Conservation (phyloP, 2,113 vertebrate species). For the Macaca fascicularis region DNA sequence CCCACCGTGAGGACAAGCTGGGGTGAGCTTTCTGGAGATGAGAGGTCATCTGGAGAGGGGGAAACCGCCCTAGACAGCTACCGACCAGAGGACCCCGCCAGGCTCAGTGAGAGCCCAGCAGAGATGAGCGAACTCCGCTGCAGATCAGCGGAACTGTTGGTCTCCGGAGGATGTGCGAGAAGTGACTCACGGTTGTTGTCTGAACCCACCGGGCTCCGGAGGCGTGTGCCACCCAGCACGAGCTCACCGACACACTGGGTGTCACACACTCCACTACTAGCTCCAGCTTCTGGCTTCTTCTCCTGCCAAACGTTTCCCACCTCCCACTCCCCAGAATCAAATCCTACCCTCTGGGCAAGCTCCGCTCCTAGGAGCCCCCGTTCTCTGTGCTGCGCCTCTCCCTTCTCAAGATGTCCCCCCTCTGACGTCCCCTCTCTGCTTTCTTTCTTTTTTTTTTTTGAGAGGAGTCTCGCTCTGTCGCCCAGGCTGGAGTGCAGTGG, state of each 20-base stretch:
- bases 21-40: background rate
- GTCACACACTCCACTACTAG: rapidly evolving
- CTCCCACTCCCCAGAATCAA: background rate
- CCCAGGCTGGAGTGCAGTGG: too few species aligned
- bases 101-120: background rate
- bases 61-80: rapidly evolving
- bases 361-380: rapidly evolving
- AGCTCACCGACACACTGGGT: too few species aligned
- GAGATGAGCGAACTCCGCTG: rapidly evolving
- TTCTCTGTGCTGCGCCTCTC: background rate
- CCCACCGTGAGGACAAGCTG: rapidly evolving
- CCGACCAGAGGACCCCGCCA: rapidly evolving
- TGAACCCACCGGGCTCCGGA: rapidly evolving
- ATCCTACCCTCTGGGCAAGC: too few species aligned
- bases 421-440: background rate
- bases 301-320: background rate
- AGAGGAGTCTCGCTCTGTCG: too few species aligned
- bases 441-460: too few species aligned
- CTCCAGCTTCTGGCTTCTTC: background rate
- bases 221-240: background rate
- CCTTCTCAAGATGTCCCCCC: background rate
- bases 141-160: rapidly evolving
- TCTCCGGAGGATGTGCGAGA: background rate
- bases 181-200: rapidly evolving
- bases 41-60: background rate